Evolutionary conservation across 2,113 vertebrate species (phyloP).

Genomic region (Vidua chalybeata): DNA sequence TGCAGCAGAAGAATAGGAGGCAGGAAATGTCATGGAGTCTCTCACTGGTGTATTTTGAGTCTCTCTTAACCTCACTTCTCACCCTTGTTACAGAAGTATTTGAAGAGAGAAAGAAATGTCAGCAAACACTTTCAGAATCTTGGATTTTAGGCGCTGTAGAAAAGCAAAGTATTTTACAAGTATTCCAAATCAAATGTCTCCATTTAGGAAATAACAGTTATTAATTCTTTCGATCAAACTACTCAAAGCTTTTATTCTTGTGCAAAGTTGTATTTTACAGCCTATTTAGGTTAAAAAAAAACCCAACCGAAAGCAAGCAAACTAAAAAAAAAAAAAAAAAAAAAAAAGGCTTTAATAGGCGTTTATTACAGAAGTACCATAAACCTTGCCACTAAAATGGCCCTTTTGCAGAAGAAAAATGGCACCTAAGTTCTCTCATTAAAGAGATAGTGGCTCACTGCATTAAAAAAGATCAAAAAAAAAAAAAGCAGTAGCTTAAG

Average conservation of each 20-base stretch:
- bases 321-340: neutral
- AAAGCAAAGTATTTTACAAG: neutral
- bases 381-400: neutral
- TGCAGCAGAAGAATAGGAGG: slow-evolving; percentile 6
- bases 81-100: neutral
- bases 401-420: neutral
- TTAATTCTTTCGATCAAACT: slow-evolving; percentile 26
- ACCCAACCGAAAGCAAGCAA: neutral
- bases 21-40: slow-evolving; percentile 24
- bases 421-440: neutral
- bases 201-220: slow-evolving; percentile 38
- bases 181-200: neutral
- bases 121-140: slow-evolving; percentile 17
- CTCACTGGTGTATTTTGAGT: neutral
- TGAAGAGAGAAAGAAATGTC: slow-evolving; percentile 16
- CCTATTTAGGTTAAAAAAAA: neutral
- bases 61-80: slow-evolving; percentile 39
- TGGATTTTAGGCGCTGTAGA: neutral
- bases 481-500: neutral
- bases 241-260: slow-evolving; percentile 4
- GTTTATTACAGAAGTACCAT: neutral
- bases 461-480: neutral
- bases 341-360: neutral
- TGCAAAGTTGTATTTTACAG: neutral
- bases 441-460: neutral